Evolutionary conservation across 2,113 vertebrate species (phyloP).

Genomic region (Polyodon spathula): DNA sequence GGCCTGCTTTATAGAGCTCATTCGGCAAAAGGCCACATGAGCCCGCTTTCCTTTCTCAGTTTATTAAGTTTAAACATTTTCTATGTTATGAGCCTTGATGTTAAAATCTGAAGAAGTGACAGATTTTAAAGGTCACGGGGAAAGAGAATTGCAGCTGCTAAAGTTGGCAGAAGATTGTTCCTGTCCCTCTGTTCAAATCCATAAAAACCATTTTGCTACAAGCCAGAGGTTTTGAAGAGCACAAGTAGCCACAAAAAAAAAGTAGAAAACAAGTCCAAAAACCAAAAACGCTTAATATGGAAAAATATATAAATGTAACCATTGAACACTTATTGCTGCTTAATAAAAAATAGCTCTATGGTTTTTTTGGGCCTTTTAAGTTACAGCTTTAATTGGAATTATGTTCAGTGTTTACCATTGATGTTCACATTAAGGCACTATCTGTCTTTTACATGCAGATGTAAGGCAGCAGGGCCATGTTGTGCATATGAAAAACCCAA

Average conservation of each 20-base stretch:
- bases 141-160: conserved; percentile 34
- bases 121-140: conserved; percentile 50
- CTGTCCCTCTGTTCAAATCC: conserved; percentile 11
- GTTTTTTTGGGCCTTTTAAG: neutral
- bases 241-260: too few species aligned
- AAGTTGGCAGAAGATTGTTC: conserved; percentile 31
- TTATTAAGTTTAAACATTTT: conserved; percentile 1
- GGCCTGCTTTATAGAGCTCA: neutral
- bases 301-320: neutral
- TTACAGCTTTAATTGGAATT: neutral
- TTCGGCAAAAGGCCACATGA: neutral
- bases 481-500: neutral
- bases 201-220: too few species aligned
- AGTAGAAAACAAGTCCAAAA: too few species aligned
- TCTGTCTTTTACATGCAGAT: neutral
- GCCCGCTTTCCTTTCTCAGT: neutral
- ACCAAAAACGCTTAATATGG: neutral
- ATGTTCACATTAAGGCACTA: neutral
- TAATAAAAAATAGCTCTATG: neutral
- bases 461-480: neutral
- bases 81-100: conserved; percentile 2
- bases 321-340: neutral
- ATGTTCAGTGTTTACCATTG: neutral
- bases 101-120: conserved; percentile 44
- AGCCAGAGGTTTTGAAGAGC: too few species aligned